Conservation (phyloP, 1,140 invertebrate species). For the Zaprionus capensis region DNA sequence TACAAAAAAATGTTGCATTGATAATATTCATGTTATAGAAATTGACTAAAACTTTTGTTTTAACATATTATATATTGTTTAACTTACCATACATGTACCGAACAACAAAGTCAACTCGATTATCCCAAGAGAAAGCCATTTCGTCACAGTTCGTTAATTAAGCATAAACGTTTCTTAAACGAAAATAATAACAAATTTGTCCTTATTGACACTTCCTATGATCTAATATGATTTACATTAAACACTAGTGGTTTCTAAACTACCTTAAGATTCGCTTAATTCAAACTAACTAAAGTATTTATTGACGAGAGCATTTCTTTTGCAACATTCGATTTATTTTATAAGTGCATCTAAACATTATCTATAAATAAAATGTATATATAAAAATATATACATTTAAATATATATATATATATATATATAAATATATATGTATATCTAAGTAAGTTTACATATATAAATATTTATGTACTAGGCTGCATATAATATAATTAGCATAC, state of each 20-base stretch:
- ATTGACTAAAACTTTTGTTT: not conserved
- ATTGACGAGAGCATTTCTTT: conserved; percentile 56
- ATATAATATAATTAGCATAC: conserved; percentile 4
- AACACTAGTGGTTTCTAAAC: conserved; percentile 22
- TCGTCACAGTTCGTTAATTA: conserved; percentile 41
- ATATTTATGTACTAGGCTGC: conserved; percentile 3
- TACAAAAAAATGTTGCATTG: not conserved
- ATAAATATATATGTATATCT: conserved; percentile 22
- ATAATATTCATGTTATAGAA: not conserved
- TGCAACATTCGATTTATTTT: conserved; percentile 70
- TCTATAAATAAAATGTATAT: conserved; percentile 42
- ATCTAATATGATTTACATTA: conserved; percentile 24
- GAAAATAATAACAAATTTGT: conserved; percentile 31
- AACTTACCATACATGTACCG: conserved; percentile 91
- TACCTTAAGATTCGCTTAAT: conserved; percentile 74
- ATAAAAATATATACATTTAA: conserved; percentile 12
- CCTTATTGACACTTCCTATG: conserved; percentile 29
- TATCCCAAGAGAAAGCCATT: conserved; percentile 90
- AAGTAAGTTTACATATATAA: conserved; percentile 26
- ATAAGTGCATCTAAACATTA: conserved; percentile 72
- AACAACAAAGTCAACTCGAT: conserved; percentile 91
- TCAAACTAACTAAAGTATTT: conserved; percentile 72
- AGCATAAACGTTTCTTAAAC: conserved; percentile 53
- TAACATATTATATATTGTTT: not conserved
- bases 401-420: conserved; percentile 31